Base-by-base conservation (phyloP, 2,888 invertebrate species). In the Anoplius nigerrimus region DNA sequence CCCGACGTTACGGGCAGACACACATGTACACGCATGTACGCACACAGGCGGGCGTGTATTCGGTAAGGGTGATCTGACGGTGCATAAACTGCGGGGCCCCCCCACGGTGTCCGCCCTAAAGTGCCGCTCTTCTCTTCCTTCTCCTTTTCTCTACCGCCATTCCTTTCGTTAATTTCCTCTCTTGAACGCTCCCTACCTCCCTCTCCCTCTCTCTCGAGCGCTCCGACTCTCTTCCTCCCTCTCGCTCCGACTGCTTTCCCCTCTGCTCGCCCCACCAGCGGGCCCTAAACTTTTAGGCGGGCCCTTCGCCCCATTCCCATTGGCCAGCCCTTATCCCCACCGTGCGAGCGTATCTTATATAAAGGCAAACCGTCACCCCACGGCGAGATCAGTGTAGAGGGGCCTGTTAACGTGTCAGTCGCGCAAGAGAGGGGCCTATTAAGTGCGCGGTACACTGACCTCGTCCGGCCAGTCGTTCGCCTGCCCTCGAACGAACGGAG, bases 231-330 rank as follows among this genome's bases (percentile, higher is more conserved):
- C 45, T n/a, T 16, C 34, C 52, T 51, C 52, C 52, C 61, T 53
- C 42, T 66, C 61, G 6, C 62, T 34, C 57, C 43, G 45, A 3
- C n/a, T 16, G 2, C 6, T 34, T 11, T 48, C 16, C 48, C 18
- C 48, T 4, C 48, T 8, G 16, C 18, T 16, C 45, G 63, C 65
- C 57, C 62, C 69, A 62, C 69, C 64, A 72, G 63, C 63, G 67
- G 64, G 72, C 73, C 75, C 72, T 71, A 69, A 62, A 45, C 65
- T 74, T 81, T 85, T 82, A 78, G 74, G 84, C 85, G 84, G 84
- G 82, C 83, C 81, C 72, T 75, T 70, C 46, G 61, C 27, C 59
- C 46, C 4, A 4, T 21, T 15, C 22, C 18, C 43, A 85, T 86
- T 86, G 86, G 86, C 62, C 53, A 67, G 53, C 74, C 69, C 72